These are phyloP conservation scores for Ciconia stormi DNA, from an alignment of 2,113 vertebrate species.

Conservation along the genomic window DNA sequence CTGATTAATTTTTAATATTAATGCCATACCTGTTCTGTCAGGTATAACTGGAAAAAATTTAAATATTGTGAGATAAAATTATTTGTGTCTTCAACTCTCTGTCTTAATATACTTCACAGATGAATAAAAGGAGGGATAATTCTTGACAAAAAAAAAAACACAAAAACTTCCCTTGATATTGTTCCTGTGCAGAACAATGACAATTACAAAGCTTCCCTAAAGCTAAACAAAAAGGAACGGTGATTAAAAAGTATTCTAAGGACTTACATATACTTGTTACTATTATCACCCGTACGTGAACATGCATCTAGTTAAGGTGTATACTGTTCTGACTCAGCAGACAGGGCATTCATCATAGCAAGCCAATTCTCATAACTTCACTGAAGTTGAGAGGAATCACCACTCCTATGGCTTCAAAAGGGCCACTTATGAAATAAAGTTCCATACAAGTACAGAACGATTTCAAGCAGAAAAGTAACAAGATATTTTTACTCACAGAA, in stretches of 20 bases:
- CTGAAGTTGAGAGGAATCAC: not conserved
- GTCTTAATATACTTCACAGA: not conserved
- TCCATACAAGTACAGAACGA: not conserved
- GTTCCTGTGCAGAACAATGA: not conserved
- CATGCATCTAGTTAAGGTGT: not conserved
- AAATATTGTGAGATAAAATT: not conserved
- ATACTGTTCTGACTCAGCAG: not conserved
- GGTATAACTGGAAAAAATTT: not conserved
- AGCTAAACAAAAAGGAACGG: not conserved
- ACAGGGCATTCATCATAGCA: not conserved
- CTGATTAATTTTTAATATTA: not conserved
- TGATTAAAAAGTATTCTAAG: not conserved
- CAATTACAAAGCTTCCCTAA: not conserved
- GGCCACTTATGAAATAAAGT: not conserved
- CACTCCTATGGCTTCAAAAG: not conserved
- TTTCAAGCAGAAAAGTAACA: not conserved
- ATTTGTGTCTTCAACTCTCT: not conserved
- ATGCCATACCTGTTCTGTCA: not conserved
- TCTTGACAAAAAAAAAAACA: not conserved
- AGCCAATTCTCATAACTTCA: not conserved
- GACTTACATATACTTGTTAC: not conserved
- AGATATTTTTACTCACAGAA: not conserved
- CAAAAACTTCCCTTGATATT: not conserved
- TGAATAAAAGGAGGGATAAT: not conserved
- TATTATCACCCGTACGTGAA: not conserved